Evolutionary conservation across 2,888 invertebrate genomes (phyloP).

Genomic region (Agonopterix arenella): DNA sequence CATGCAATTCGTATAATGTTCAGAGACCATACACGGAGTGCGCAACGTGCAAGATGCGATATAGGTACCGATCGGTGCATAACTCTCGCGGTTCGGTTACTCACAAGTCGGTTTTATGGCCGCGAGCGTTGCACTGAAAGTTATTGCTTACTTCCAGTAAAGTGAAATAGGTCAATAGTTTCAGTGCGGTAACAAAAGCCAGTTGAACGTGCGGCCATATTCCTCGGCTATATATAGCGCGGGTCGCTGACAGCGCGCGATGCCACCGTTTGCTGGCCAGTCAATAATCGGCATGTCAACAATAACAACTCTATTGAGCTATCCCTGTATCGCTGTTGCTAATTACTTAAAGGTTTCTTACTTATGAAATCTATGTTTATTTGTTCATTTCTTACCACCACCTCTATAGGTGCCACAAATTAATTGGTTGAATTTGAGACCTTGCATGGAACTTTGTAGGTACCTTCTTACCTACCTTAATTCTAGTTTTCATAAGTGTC

Average conservation of each 20-base stretch:
- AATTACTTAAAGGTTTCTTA: no score
- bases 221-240: conserved; percentile 55
- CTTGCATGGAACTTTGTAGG: no score
- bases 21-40: neutral
- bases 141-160: conserved; percentile 75
- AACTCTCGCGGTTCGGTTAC: conserved; percentile 40
- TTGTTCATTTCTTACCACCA: no score
- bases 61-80: conserved; percentile 11
- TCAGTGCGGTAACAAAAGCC: conserved; percentile 72
- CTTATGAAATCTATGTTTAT: no score
- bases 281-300: no score
- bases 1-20: no score
- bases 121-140: conserved; percentile 66
- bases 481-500: no score
- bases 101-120: conserved; percentile 58
- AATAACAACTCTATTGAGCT: no score
- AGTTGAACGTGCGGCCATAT: conserved; percentile 59
- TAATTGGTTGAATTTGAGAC: no score
- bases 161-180: conserved; percentile 76
- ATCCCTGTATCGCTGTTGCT: no score
- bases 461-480: no score
- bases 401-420: no score
- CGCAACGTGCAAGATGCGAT: conserved; percentile 5
- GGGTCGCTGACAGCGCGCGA: conserved; percentile 36
- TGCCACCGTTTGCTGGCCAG: conserved; percentile 8